A percentile compares a stretch with the other conserved stretches of the same genome.
Conservation (phyloP, 2,888 invertebrate species). For the Alloplasta piceator region DNA sequence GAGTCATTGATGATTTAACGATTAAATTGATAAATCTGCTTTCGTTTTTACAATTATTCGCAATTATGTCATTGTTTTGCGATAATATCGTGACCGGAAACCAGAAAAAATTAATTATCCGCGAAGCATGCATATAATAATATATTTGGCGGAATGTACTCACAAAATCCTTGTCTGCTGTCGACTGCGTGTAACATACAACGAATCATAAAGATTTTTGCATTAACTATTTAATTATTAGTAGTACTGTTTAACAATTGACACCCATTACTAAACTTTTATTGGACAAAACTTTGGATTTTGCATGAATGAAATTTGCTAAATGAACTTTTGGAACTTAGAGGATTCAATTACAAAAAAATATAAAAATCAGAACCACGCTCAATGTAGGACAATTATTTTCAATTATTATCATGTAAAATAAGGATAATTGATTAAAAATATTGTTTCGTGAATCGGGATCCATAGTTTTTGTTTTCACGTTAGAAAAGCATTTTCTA, state of each 20-base stretch:
- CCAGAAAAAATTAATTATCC: not conserved
- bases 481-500: constrained; percentile 6
- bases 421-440: no score
- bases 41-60: no score
- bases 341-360: no score
- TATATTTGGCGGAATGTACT: constrained; percentile 66
- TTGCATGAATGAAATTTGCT: constrained; percentile 27
- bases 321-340: not conserved
- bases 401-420: no score
- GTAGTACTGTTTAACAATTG: no score
- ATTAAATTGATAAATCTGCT: not conserved
- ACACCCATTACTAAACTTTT: no score
- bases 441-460: not conserved
- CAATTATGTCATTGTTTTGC: not conserved
- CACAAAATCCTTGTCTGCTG: constrained; percentile 76
- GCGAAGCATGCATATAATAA: constrained; percentile 30
- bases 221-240: constrained; percentile 5
- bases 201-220: constrained; percentile 42
- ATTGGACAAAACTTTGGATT: not conserved
- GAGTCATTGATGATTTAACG: not conserved
- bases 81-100: constrained; percentile 21
- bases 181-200: constrained; percentile 70
- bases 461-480: not conserved
- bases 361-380: no score
- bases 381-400: no score